Evolutionary conservation across 2,113 vertebrate genomes (phyloP).

Genomic region (Equus quagga): DNA sequence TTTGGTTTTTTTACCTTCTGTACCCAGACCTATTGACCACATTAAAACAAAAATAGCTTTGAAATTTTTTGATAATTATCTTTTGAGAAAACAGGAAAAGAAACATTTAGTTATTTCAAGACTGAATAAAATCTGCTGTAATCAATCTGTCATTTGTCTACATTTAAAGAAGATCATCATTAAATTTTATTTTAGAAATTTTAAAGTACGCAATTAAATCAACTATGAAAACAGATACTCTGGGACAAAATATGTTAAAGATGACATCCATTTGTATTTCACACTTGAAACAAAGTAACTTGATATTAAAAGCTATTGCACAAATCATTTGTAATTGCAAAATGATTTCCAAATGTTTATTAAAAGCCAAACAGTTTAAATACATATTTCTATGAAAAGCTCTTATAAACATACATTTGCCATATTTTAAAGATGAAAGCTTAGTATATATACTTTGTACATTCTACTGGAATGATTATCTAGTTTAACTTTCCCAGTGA

Average conservation of each 20-base stretch:
- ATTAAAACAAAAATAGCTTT: conserved; percentile 47
- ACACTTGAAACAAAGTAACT: conserved; percentile 74
- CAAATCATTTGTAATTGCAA: conserved; percentile 2
- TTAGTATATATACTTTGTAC: not conserved
- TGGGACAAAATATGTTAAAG: conserved; percentile 72
- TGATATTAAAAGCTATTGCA: conserved; percentile 79
- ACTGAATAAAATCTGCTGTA: conserved; percentile 72
- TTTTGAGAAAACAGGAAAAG: conserved; percentile 60
- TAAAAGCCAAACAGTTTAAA: conserved; percentile 20
- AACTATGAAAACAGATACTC: conserved; percentile 80
- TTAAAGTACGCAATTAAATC: conserved; percentile 83
- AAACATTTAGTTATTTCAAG: conserved; percentile 76
- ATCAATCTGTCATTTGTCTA: conserved; percentile 79
- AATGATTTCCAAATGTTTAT: not conserved
- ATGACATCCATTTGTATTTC: conserved; percentile 52
- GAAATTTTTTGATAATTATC: conserved; percentile 58
- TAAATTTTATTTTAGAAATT: conserved; percentile 79
- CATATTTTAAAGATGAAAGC: conserved; percentile 48
- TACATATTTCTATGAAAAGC: not conserved
- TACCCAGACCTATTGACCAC: not conserved
- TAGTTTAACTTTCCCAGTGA: conserved; percentile 52
- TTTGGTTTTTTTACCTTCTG: not conserved
- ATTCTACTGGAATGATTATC: conserved; percentile 14
- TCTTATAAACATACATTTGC: not conserved
- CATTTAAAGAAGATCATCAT: conserved; percentile 80